These are phyloP conservation scores for Propithecus deckenii DNA, from an alignment of 2,797 vertebrate species.

Conservation along the genomic window DNA sequence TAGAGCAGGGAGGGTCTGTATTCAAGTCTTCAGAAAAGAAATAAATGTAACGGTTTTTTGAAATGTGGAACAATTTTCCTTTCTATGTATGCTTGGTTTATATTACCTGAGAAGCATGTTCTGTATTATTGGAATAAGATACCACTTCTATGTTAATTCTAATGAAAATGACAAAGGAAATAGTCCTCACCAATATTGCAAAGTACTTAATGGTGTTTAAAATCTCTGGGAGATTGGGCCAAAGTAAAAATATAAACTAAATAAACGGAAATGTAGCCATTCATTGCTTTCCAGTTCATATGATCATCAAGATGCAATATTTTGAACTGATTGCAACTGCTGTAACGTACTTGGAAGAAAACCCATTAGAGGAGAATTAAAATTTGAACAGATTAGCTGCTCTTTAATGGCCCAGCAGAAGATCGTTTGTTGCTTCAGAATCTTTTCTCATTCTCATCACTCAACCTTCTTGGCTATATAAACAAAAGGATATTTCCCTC, in stretches of 20 bases:
- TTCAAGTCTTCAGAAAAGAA: constrained; percentile 10
- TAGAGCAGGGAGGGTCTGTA: not conserved
- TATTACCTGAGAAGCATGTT: constrained; percentile 18
- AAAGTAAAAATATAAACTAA: constrained; percentile 46
- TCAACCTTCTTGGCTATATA: constrained; percentile 79
- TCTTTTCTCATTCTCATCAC: constrained; percentile 74
- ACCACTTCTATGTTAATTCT: constrained; percentile 35
- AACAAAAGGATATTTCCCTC: constrained; percentile 70
- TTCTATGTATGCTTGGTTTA: constrained; percentile 16
- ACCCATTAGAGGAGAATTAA: constrained; percentile 80
- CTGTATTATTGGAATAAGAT: not conserved
- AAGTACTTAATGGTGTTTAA: constrained; percentile 48
- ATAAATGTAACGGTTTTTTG: constrained; percentile 3
- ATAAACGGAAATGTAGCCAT: constrained; percentile 64
- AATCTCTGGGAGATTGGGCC: constrained; percentile 30
- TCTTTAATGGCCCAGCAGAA: constrained; percentile 78
- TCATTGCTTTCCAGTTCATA: constrained; percentile 59
- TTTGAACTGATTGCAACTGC: constrained; percentile 79
- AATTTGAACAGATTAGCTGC: constrained; percentile 79
- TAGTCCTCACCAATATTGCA: not conserved
- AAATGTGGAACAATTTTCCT: constrained; percentile 22
- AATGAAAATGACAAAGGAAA: constrained; percentile 35
- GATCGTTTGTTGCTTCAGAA: constrained; percentile 77
- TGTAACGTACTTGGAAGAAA: constrained; percentile 81
- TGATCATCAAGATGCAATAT: constrained; percentile 74